These are phyloP conservation scores for Pseudorhombus dupliciocellatus DNA, from an alignment of 2,113 vertebrate genomes.

Conservation along the genomic window DNA sequence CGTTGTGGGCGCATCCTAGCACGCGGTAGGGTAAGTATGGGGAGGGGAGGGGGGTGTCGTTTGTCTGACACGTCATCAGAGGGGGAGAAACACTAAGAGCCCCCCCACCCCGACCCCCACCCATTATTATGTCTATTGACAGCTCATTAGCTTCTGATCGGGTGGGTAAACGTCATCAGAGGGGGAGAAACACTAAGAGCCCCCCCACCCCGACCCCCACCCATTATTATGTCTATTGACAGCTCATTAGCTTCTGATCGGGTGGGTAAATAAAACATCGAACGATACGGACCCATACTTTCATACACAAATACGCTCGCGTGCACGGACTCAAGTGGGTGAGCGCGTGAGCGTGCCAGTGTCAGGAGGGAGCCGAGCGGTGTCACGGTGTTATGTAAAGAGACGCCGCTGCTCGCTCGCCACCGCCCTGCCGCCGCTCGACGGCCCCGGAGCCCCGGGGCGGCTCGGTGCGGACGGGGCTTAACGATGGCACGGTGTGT, in stretches of 20 bases:
- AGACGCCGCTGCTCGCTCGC: conserved; percentile 67
- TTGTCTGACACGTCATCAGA: conserved; percentile 83
- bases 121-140: conserved; percentile 21
- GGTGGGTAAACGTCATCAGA: conserved; percentile 84
- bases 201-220: neutral
- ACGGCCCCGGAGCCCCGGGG: conserved; percentile 25
- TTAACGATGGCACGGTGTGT: neutral
- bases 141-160: neutral
- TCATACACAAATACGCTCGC: neutral
- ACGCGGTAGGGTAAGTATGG: conserved; percentile 60
- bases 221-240: conserved; percentile 21
- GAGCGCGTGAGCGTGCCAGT: conserved; percentile 61
- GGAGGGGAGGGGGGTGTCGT: conserved; percentile 53
- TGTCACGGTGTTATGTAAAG: conserved; percentile 83
- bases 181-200: conserved; percentile 29
- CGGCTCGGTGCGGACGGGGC: neutral
- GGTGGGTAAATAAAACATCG: too few relatives aligned
- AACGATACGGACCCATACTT: neutral
- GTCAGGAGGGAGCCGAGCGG: conserved; percentile 77
- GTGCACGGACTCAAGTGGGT: conserved; percentile 15
- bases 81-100: conserved; percentile 65
- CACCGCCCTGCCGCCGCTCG: conserved; percentile 76
- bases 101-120: neutral
- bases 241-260: neutral
- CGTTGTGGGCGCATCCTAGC: conserved; percentile 64